Evolutionary conservation across 1,140 invertebrate genomes (phyloP).

Genomic region (Drosophila mojavensis): DNA sequence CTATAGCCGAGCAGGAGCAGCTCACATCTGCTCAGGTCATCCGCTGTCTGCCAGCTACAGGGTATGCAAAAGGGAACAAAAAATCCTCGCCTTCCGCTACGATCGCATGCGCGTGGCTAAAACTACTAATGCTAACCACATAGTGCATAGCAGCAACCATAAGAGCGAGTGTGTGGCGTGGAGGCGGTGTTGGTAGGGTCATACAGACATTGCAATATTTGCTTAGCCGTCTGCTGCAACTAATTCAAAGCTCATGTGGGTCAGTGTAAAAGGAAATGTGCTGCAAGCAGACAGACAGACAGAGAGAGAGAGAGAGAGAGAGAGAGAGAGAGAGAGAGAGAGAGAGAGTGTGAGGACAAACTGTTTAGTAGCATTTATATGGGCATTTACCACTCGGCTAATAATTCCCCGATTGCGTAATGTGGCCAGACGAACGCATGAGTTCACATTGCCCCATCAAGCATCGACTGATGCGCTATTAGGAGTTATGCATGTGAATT

Average conservation of each 20-base stretch:
- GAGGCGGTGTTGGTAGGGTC: too few relatives aligned
- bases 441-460: background rate
- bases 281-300: too few relatives aligned
- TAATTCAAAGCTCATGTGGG: slow-evolving; percentile 30
- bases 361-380: slow-evolving; percentile 40
- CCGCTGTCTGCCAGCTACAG: slow-evolving; percentile 1
- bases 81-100: slow-evolving; percentile 26
- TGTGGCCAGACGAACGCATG: background rate
- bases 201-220: slow-evolving; percentile 26
- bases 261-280: slow-evolving; percentile 2
- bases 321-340: background rate
- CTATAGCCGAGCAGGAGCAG: background rate
- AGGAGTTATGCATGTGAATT: background rate
- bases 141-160: slow-evolving; percentile 2
- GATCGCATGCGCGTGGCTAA: slow-evolving; percentile 39
- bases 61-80: slow-evolving; percentile 6
- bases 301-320: background rate
- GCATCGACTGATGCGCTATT: background rate
- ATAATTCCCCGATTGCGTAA: slow-evolving; percentile 8
- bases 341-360: too few relatives aligned
- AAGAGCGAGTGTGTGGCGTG: too few relatives aligned
- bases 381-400: slow-evolving; percentile 47
- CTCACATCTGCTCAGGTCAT: too few relatives aligned
- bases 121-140: slow-evolving; percentile 45
- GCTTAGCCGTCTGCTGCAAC: slow-evolving; percentile 45